Conservation (phyloP, 2,888 invertebrate species). For the Ophioninae sp. region DNA sequence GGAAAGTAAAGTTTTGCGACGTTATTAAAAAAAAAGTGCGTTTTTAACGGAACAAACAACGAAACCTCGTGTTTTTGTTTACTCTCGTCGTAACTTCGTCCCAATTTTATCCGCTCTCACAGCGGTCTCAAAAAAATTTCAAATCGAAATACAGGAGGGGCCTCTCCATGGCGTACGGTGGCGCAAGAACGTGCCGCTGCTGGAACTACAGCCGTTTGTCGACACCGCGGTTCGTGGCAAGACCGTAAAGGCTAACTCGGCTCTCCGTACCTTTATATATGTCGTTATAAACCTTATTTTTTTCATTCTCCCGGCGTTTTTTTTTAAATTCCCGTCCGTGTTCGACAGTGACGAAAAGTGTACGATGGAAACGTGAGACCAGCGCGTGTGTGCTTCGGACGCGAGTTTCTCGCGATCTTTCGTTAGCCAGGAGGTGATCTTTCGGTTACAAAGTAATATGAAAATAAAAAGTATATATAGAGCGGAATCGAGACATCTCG, state of each 20-base stretch:
- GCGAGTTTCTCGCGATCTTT: conserved; percentile 10
- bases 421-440: conserved; percentile 1
- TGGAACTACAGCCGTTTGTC: conserved; percentile 64
- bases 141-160: conserved; percentile 55
- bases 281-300: conserved; percentile 16
- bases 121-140: not conserved
- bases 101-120: not conserved
- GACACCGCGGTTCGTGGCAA: conserved; percentile 64
- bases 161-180: conserved; percentile 61
- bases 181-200: conserved; percentile 59
- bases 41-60: not conserved
- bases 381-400: not conserved
- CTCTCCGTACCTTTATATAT: conserved; percentile 4
- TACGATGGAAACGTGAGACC: conserved; percentile 1
- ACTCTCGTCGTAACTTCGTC: not conserved
- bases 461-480: conserved; percentile 14
- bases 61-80: not conserved
- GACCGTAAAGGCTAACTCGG: conserved; percentile 66
- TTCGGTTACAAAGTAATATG: conserved; percentile 7
- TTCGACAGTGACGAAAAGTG: not conserved
- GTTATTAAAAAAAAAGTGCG: not conserved
- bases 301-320: not conserved
- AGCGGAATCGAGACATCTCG: conserved; percentile 45
- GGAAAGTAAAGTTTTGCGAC: conserved; percentile 17
- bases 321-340: not conserved